Evolutionary conservation across 2,113 vertebrate genomes (phyloP).

Genomic region (Chloebia gouldiae): DNA sequence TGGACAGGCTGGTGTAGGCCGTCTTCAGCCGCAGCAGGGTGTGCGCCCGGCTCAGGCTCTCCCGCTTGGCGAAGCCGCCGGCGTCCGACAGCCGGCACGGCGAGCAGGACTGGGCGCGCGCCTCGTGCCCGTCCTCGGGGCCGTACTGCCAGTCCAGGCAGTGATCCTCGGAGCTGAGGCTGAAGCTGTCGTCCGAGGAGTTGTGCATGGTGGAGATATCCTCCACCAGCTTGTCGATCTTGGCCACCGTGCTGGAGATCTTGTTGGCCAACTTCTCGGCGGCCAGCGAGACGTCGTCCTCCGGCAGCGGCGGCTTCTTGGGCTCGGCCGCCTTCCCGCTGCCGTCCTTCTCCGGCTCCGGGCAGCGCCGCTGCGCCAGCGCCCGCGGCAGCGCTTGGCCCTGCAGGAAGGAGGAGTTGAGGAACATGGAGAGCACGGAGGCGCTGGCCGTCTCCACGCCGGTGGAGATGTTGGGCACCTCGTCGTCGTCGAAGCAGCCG

Average conservation of each 20-base stretch:
- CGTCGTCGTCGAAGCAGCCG: constrained; percentile 94
- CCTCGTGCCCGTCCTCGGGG: constrained; percentile 83
- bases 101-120: constrained; percentile 87
- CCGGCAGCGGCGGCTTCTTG: constrained; percentile 65
- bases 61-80: constrained; percentile 74
- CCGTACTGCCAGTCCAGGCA: constrained; percentile 88
- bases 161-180: constrained; percentile 94
- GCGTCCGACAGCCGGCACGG: constrained; percentile 84
- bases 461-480: constrained; percentile 86
- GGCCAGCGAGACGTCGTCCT: constrained; percentile 80
- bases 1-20: constrained; percentile 86
- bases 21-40: constrained; percentile 86
- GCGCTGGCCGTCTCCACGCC: constrained; percentile 82
- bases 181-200: constrained; percentile 94
- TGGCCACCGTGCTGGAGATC: constrained; percentile 89
- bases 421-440: constrained; percentile 89
- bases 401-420: constrained; percentile 89
- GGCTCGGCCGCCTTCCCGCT: constrained; percentile 17
- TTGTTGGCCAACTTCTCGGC: constrained; percentile 89
- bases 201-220: constrained; percentile 93
- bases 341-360: constrained; percentile 79
- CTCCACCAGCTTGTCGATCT: constrained; percentile 93
- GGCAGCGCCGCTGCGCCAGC: constrained; percentile 63
- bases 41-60: constrained; percentile 78
- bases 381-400: constrained; percentile 78